Percentiles rank a stretch among this genome's conserved stretches.
These are phyloP conservation scores for Sphinx pinastri DNA, from an alignment of 2,888 invertebrate species.

Conservation along the genomic window DNA sequence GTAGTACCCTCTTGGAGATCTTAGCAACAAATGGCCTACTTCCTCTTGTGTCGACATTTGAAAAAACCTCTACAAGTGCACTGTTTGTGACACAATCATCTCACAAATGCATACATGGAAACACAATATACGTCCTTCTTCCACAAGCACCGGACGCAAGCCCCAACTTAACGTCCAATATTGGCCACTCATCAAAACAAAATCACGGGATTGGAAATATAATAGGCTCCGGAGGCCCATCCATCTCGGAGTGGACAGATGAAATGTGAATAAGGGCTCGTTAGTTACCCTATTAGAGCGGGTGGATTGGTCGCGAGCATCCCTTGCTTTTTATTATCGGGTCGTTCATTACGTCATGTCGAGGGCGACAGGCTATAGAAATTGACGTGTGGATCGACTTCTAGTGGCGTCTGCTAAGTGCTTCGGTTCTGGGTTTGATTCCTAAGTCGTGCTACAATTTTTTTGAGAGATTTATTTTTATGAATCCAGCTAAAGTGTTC, in stretches of 20 bases:
- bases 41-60: too few species aligned
- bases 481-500: too few species aligned
- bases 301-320: neutral
- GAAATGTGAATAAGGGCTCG: slow-evolving; percentile 17
- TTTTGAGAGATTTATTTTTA: too few species aligned
- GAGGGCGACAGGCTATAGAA: neutral
- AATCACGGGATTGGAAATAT: slow-evolving; percentile 2
- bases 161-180: neutral
- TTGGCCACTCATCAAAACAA: neutral
- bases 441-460: too few species aligned
- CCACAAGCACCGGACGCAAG: neutral
- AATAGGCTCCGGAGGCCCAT: neutral
- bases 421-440: too few species aligned
- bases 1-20: too few species aligned
- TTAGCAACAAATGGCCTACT: too few species aligned
- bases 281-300: slow-evolving; percentile 20
- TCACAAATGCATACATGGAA: too few species aligned
- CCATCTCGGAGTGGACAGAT: slow-evolving; percentile 13
- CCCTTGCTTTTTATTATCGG: slow-evolving; percentile 17
- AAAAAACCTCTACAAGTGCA: too few species aligned
- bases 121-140: too few species aligned
- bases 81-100: too few species aligned
- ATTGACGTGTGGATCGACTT: neutral
- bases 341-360: neutral
- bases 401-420: too few species aligned